These are phyloP conservation scores for Ceyx margarethae DNA, from an alignment of 2,113 vertebrate species.

Conservation along the genomic window DNA sequence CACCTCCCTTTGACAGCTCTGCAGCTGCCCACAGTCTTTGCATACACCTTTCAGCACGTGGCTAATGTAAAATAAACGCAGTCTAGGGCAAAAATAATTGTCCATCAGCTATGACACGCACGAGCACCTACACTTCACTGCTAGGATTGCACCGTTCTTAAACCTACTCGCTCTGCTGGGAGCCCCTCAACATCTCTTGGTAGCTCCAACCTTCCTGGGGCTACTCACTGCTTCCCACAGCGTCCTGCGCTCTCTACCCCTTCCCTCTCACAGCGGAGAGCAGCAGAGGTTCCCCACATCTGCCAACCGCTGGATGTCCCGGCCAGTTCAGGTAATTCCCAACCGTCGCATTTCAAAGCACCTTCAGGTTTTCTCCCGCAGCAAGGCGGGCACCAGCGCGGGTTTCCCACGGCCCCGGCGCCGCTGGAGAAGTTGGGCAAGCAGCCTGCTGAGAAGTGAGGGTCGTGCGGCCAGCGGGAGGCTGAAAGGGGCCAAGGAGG, in stretches of 20 bases:
- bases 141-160: not conserved
- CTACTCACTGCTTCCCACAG: not conserved
- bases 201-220: not conserved
- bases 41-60: not conserved
- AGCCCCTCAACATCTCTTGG: no score
- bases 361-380: not conserved
- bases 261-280: not conserved
- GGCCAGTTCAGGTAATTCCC: not conserved
- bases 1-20: not conserved
- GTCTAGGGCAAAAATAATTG: not conserved
- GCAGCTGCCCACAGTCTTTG: not conserved
- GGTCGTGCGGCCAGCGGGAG: not conserved
- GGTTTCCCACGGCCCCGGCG: rapidly evolving
- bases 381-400: rapidly evolving
- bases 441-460: rapidly evolving
- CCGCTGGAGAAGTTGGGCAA: not conserved
- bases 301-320: no score
- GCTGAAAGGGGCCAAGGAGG: not conserved
- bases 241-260: rapidly evolving
- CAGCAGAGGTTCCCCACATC: not conserved
- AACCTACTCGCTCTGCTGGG: not conserved
- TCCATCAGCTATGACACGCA: not conserved
- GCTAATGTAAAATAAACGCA: not conserved
- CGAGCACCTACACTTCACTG: not conserved
- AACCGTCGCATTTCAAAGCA: rapidly evolving